Conservation (phyloP, 2,113 vertebrate genomes). For the Hippocampus abdominalis region DNA sequence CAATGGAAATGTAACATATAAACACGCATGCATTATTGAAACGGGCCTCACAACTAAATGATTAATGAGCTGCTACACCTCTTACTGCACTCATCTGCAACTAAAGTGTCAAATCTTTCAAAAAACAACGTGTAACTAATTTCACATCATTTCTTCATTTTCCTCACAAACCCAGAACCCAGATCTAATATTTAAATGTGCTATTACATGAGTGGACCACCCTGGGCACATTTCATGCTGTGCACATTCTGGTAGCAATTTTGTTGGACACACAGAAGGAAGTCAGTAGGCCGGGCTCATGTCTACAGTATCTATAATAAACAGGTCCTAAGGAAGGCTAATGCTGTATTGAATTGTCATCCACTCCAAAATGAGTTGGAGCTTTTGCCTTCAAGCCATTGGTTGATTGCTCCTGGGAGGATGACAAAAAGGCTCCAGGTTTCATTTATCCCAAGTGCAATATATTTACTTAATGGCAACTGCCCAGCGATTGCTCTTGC, state of each 20-base stretch:
- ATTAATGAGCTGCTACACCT: not conserved
- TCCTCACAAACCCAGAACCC: not conserved
- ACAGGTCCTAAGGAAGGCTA: not conserved
- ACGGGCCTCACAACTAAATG: not conserved
- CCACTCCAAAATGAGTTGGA: not conserved
- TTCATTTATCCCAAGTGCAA: not conserved
- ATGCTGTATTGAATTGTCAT: not conserved
- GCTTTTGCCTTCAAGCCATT: not conserved
- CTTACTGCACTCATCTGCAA: not conserved
- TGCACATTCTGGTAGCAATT: not conserved
- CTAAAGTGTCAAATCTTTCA: not conserved
- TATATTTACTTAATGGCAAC: not conserved
- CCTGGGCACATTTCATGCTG: not conserved
- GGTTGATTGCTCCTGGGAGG: not conserved
- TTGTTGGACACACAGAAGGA: not conserved
- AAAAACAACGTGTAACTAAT: not conserved
- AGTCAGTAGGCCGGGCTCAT: not conserved
- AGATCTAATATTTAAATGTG: not conserved
- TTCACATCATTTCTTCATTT: not conserved
- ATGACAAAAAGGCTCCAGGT: not conserved
- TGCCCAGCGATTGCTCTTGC: too few relatives aligned
- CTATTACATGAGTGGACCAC: not conserved
- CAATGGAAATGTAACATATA: not conserved
- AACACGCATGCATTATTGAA: slow-evolving; percentile 1
- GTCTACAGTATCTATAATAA: not conserved